Conservation (phyloP, 2,113 vertebrate genomes). For the Semnornis frantzii region DNA sequence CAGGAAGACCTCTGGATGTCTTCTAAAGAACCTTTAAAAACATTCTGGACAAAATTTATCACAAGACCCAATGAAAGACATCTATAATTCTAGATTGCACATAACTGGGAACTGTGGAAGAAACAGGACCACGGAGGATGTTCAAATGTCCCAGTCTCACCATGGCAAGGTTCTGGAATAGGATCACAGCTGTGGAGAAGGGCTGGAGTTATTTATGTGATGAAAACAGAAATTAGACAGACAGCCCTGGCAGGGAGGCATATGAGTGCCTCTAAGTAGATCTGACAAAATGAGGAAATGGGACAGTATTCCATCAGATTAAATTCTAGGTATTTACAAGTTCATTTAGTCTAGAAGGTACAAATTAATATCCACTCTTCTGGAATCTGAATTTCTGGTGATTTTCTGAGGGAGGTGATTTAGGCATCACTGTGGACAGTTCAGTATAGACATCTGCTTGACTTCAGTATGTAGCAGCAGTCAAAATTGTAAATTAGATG, state of each 20-base stretch:
- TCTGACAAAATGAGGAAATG: background rate
- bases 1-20: background rate
- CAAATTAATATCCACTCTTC: background rate
- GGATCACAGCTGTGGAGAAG: background rate
- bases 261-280: background rate
- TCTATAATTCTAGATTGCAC: background rate
- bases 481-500: slow-evolving; percentile 64
- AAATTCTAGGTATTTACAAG: background rate
- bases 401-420: background rate
- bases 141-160: background rate
- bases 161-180: background rate
- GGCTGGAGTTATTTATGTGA: background rate
- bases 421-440: slow-evolving; percentile 3
- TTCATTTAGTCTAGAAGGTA: background rate
- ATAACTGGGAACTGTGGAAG: background rate
- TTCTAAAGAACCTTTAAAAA: background rate
- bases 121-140: background rate
- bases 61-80: background rate
- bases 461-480: slow-evolving; percentile 47
- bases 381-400: background rate
- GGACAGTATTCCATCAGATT: background rate
- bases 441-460: slow-evolving; percentile 56
- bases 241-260: background rate
- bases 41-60: background rate
- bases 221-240: background rate